Evolutionary conservation across 1,140 invertebrate species (phyloP).

Genomic region (Drosophila prosaltans): DNA sequence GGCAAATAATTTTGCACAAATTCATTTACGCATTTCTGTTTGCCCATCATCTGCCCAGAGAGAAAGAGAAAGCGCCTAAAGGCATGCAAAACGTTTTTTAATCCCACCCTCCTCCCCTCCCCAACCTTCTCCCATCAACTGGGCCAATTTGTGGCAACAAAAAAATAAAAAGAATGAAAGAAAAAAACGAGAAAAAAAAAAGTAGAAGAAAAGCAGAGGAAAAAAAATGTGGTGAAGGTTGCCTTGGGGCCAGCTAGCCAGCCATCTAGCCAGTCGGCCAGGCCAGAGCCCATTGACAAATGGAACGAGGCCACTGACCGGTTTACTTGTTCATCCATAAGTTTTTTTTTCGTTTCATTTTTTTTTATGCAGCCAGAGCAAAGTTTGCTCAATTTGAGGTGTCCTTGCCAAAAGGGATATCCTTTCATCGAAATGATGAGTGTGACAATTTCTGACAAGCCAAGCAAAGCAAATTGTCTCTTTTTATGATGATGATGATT

Average conservation of each 20-base stretch:
- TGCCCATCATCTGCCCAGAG: conserved; percentile 20
- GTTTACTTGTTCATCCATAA: conserved; percentile 51
- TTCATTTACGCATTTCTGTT: conserved; percentile 73
- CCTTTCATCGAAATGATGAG: conserved; percentile 31
- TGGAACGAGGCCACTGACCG: conserved; percentile 56
- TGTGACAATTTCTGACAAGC: conserved; percentile 14
- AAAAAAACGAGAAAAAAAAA: conserved; percentile 32
- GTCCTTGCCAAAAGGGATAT: conserved; percentile 35
- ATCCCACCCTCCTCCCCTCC: conserved; percentile 40
- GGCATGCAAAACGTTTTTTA: conserved; percentile 77
- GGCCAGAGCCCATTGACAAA: conserved; percentile 41
- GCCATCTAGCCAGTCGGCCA: conserved; percentile 13
- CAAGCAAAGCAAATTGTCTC: conserved; percentile 2
- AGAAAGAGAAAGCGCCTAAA: conserved; percentile 32
- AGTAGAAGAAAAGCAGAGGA: conserved; percentile 12
- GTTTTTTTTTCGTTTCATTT: conserved; percentile 5
- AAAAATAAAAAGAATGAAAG: neutral
- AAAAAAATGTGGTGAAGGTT: conserved; percentile 48
- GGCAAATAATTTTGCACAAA: conserved; percentile 75
- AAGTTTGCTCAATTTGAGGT: conserved; percentile 41
- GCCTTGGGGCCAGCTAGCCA: conserved; percentile 31
- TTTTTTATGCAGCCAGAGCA: conserved; percentile 30
- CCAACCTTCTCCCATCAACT: conserved; percentile 41
- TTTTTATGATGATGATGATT: neutral
- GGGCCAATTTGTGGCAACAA: conserved; percentile 48